Percentiles rank a stretch among this genome's conserved stretches.
phyloP scores from a whole-genome alignment of 1,140 invertebrate genomes.

The Acromyrmex heyeri region DNA sequence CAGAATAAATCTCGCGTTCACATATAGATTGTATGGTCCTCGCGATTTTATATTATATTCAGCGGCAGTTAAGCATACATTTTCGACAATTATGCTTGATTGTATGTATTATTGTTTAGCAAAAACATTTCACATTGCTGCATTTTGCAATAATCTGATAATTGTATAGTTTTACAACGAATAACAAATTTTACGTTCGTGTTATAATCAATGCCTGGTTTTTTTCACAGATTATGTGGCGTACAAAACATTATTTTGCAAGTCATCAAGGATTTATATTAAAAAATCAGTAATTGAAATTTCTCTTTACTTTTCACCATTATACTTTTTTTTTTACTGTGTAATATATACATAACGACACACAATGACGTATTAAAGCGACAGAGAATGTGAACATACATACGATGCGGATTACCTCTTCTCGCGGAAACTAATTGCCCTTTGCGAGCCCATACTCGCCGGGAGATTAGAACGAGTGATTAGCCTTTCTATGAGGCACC shows the following conservation, averaged over 20 bases:
- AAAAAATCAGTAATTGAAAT: constrained; percentile 18
- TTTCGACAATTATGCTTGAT: not conserved
- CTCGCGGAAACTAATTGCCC: constrained; percentile 50
- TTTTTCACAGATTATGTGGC: not conserved
- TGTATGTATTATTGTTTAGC: not conserved
- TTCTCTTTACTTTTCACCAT: not conserved
- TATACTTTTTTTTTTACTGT: not conserved
- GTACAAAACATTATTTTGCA: not conserved
- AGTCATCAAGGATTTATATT: not conserved
- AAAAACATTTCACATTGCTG: not conserved
- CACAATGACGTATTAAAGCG: not conserved
- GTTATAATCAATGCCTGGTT: not conserved
- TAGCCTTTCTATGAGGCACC: constrained; percentile 45
- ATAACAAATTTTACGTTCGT: not conserved
- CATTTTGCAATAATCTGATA: not conserved
- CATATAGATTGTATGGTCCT: not conserved
- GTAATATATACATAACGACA: not conserved
- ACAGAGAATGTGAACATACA: constrained; percentile 18
- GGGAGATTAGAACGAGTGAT: constrained; percentile 54
- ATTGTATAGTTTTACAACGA: not conserved
- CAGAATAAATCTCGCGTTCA: constrained; percentile 52
- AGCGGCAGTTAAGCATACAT: not conserved
- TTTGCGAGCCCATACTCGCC: constrained; percentile 26
- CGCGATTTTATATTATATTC: not conserved
- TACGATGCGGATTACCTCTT: constrained; percentile 53